A percentile compares a stretch with the other conserved stretches of the same genome.
phyloP scores from a whole-genome alignment of 2,113 vertebrate genomes.

The Eupsittula cactorum region DNA sequence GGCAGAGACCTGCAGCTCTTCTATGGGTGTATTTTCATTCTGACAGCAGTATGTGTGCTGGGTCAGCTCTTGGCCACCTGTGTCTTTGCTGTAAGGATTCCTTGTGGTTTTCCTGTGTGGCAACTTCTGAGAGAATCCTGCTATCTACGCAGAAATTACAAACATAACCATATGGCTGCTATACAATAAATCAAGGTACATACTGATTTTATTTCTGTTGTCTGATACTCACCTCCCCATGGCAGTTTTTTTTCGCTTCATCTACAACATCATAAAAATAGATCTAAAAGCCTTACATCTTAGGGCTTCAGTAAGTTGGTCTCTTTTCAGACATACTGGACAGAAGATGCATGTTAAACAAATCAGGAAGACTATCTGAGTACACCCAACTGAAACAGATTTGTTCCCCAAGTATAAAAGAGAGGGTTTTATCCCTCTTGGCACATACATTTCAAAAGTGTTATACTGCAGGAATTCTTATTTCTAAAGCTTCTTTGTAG shows the following conservation, averaged over 20 bases:
- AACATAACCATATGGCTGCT: background rate
- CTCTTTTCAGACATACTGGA: background rate
- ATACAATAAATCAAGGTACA: background rate
- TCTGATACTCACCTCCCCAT: background rate
- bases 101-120: background rate
- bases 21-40: background rate
- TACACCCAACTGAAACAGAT: conserved; percentile 7
- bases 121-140: background rate
- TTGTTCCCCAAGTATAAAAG: conserved; percentile 12
- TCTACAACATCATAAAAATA: background rate
- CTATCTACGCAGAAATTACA: background rate
- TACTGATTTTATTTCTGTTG: background rate
- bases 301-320: background rate
- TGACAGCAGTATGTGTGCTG: background rate
- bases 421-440: background rate
- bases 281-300: background rate
- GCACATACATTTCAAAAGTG: background rate
- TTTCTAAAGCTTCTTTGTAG: background rate
- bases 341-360: conserved; percentile 14
- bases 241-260: background rate
- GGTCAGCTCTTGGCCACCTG: background rate
- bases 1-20: background rate
- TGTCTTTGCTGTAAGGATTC: background rate
- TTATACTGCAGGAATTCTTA: background rate
- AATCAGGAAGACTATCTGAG: background rate